Evolutionary conservation across 2,797 vertebrate genomes (phyloP).

Genomic region (Dallia pectoralis): DNA sequence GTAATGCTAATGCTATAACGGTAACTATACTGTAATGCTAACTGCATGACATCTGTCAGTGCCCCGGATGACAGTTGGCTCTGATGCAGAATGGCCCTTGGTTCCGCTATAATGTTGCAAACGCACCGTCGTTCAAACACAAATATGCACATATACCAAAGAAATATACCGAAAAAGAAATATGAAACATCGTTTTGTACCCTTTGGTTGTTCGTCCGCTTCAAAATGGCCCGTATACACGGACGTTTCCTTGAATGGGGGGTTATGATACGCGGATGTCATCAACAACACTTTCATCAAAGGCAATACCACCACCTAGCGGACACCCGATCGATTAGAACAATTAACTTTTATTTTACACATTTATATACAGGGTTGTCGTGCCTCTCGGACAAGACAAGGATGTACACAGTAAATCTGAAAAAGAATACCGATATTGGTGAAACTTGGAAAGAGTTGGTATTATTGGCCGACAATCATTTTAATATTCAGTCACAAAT

Average conservation of each 20-base stretch:
- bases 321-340: slow-evolving; percentile 9
- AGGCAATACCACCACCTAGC: slow-evolving; percentile 1
- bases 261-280: not conserved
- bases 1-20: not conserved
- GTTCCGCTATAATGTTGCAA: not conserved
- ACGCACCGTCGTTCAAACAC: not conserved
- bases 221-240: not conserved
- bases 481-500: too few relatives aligned
- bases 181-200: not conserved
- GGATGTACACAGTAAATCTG: slow-evolving; percentile 7
- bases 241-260: not conserved
- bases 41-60: not conserved
- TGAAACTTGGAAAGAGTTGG: not conserved
- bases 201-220: not conserved
- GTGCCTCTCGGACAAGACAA: not conserved
- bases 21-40: not conserved
- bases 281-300: not conserved
- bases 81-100: not conserved
- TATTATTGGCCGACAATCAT: too few relatives aligned
- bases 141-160: not conserved
- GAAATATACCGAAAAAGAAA: not conserved
- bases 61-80: not conserved
- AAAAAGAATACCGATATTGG: not conserved
- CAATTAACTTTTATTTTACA: slow-evolving; percentile 52
- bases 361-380: slow-evolving; percentile 20